Conservation (phyloP, 2,113 vertebrate genomes). For the Archocentrus centrarchus region DNA sequence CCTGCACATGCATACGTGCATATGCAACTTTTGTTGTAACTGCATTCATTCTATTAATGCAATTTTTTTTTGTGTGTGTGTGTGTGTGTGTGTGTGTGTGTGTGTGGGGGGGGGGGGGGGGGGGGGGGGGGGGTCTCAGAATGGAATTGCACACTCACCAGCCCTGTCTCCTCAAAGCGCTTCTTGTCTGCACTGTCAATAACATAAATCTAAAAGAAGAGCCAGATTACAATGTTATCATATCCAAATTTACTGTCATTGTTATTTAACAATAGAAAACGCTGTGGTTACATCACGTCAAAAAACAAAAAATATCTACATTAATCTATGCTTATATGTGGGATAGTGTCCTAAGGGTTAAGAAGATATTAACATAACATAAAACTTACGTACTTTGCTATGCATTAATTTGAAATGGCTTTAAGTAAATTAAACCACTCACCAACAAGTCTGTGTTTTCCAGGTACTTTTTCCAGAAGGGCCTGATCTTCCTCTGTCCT, state of each 20-base stretch:
- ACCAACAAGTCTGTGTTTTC: slow-evolving; percentile 89
- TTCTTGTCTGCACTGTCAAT: slow-evolving; percentile 92
- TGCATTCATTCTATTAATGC: not conserved
- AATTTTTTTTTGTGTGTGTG: too few species aligned
- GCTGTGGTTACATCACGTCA: not conserved
- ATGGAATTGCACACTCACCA: slow-evolving; percentile 78
- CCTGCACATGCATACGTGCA: slow-evolving; percentile 71
- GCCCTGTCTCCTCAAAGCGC: slow-evolving; percentile 89
- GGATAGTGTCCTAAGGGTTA: not conserved
- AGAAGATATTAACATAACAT: not conserved
- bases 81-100: too few species aligned
- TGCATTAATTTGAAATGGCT: not conserved
- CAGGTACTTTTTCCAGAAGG: slow-evolving; percentile 89
- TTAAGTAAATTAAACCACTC: slow-evolving; percentile 45
- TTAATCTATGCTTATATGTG: not conserved
- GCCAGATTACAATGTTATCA: not conserved
- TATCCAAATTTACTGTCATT: not conserved
- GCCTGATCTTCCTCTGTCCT: slow-evolving; percentile 86
- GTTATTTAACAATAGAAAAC: too few species aligned
- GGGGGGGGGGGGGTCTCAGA: not conserved
- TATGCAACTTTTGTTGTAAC: not conserved
- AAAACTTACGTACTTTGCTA: not conserved
- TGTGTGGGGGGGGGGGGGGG: too few species aligned
- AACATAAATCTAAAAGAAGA: slow-evolving; percentile 86
- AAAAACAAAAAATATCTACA: too few species aligned